Conservation (phyloP, 2,113 vertebrate species). For the Anguilla rostrata region DNA sequence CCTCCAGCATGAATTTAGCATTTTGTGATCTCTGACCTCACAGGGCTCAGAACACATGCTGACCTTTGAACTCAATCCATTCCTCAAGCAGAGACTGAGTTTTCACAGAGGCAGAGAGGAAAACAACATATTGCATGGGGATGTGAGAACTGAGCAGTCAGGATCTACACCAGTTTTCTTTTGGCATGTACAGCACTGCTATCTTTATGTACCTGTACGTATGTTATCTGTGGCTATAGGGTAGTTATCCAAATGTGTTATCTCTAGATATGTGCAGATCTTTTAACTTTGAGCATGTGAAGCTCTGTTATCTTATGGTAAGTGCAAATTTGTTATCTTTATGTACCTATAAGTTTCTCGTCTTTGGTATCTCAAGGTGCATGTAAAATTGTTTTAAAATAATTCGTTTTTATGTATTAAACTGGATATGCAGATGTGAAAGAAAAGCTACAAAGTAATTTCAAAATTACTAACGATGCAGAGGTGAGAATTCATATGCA, state of each 20-base stretch:
- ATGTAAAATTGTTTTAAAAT: neutral
- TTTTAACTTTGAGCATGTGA: neutral
- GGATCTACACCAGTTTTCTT: neutral
- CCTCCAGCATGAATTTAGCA: conserved; percentile 71
- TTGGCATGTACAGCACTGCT: neutral
- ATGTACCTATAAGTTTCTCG: neutral
- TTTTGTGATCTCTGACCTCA: conserved; percentile 63
- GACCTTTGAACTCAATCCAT: neutral
- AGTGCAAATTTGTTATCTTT: neutral
- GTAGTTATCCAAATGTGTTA: neutral
- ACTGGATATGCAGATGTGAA: neutral
- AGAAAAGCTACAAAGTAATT: neutral
- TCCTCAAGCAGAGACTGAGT: conserved; percentile 1
- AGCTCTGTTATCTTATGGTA: neutral
- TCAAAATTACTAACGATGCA: neutral
- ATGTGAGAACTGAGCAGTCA: neutral
- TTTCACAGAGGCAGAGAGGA: neutral
- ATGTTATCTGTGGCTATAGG: neutral
- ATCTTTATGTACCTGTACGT: neutral
- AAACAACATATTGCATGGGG: neutral
- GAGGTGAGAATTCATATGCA: neutral
- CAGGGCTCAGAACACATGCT: conserved; percentile 66
- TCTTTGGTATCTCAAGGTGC: neutral
- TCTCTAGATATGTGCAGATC: neutral
- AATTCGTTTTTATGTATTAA: neutral